Base-by-base conservation (phyloP, 2,888 invertebrate genomes). In the Melieria omissa region DNA sequence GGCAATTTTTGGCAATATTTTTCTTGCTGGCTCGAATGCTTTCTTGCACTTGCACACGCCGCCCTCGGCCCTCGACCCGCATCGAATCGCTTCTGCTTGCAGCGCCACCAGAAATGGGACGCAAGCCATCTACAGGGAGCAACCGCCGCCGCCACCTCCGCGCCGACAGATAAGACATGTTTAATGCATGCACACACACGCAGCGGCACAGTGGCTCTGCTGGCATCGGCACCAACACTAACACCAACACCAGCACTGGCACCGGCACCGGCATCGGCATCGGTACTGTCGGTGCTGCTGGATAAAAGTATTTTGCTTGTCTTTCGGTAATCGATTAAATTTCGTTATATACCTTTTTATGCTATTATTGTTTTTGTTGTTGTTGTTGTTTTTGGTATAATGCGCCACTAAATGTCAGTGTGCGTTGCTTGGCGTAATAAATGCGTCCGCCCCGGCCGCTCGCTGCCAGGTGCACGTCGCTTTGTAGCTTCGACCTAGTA, bases 141-240 rank as follows among this genome's bases (percentile, higher is more conserved):
- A 12, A n/a, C 10, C 10, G 52, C 10, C 52, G 10, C 52, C 52
- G 10, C 49, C 14, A 64, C 47, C 29, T 29, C 29, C 29, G 29
- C 29, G 29, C 29, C 29, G 29, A 29, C 77, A 79, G 81, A 84
- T 83, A 83, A 84, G 82, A 83, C 80, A 82, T 80, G 80, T 83
- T 82, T 80, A 81, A 83, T 82, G 81, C 83, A 81, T 80, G 77
- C 82, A 80, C 29, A 29, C 29, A 29, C 29, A 29, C 29, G 29
- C 29, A 77, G 80, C 82, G 29, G 29, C 29, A 29, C 29, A 29
- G 29, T 29, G 29, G 29, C 29, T 29, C 29, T 3, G 29, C 29
- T 29, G 29, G 29, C 29, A 29, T 29, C 29, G 29, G 29, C 29
- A 29, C 29, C 29, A 29, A 3, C 29, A 29, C 29, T 3, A 29